phyloP scores from a whole-genome alignment of 1,140 invertebrate species.

The Gyrodactylus bullatarudis region DNA sequence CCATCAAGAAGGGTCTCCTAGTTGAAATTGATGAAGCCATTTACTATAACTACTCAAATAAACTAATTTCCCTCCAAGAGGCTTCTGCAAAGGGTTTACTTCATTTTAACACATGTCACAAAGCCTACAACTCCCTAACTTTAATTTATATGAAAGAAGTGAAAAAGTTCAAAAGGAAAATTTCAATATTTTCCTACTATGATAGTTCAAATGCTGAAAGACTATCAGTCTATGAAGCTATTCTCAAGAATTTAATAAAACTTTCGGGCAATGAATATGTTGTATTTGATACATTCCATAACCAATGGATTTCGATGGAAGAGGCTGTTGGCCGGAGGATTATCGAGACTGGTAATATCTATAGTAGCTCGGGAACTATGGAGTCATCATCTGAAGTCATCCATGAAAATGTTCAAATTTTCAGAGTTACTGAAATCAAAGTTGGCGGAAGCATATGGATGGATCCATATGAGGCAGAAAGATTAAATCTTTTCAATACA shows the following conservation, averaged over 20 bases:
- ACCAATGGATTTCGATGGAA: not conserved
- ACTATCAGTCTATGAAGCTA: not conserved
- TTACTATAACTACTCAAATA: not conserved
- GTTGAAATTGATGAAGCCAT: not conserved
- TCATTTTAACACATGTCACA: not conserved
- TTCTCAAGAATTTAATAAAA: not conserved
- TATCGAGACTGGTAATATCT: not conserved
- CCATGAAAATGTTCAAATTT: not conserved
- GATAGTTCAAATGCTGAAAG: not conserved
- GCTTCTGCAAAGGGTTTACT: not conserved
- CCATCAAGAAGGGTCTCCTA: not conserved
- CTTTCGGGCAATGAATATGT: not conserved
- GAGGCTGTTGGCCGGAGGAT: not conserved
- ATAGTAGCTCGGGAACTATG: not conserved
- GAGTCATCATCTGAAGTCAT: not conserved
- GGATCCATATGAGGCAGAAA: not conserved
- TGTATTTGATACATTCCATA: not conserved
- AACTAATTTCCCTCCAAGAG: not conserved
- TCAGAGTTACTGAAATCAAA: not conserved
- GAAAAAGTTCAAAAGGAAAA: not conserved
- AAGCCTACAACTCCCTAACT: not conserved
- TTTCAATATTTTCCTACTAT: not conserved
- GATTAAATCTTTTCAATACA: not conserved
- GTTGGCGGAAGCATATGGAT: not conserved
- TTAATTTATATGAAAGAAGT: not conserved